These are phyloP conservation scores for Ormyrus thymus DNA, from an alignment of 2,888 invertebrate species.

Conservation along the genomic window DNA sequence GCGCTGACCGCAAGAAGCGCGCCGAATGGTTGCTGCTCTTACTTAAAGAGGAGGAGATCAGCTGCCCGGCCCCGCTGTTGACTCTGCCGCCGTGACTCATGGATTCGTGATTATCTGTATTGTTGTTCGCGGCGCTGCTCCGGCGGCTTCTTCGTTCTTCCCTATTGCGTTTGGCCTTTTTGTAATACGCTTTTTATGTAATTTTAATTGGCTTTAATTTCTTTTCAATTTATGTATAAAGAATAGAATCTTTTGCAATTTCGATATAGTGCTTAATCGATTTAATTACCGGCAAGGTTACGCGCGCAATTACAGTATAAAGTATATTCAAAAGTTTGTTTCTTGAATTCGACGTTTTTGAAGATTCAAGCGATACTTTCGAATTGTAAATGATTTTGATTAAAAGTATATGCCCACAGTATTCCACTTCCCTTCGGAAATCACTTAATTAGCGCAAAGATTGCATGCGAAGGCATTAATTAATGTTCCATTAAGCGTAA, in stretches of 20 bases:
- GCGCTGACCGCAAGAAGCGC: not conserved
- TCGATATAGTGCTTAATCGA: no score
- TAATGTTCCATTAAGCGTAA: slow-evolving; percentile 28
- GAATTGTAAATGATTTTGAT: no score
- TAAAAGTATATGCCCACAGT: not conserved
- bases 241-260: no score
- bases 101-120: slow-evolving; percentile 25
- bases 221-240: no score
- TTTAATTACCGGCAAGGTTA: no score
- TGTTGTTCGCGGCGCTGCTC: slow-evolving; percentile 4
- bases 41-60: not conserved
- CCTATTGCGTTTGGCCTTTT: not conserved
- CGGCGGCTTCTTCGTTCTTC: not conserved
- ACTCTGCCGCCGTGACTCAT: slow-evolving; percentile 17
- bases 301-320: no score
- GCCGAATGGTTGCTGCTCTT: slow-evolving; percentile 18
- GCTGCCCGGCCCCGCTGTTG: slow-evolving; percentile 3
- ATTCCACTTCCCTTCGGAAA: slow-evolving; percentile 13
- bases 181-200: no score
- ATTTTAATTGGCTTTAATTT: no score
- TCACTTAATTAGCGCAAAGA: slow-evolving; percentile 11
- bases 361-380: no score
- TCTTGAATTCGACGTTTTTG: no score
- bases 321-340: no score
- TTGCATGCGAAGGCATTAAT: slow-evolving; percentile 11